These are phyloP conservation scores for Anoncus sp. DNA, from an alignment of 2,888 invertebrate species.

Conservation along the genomic window DNA sequence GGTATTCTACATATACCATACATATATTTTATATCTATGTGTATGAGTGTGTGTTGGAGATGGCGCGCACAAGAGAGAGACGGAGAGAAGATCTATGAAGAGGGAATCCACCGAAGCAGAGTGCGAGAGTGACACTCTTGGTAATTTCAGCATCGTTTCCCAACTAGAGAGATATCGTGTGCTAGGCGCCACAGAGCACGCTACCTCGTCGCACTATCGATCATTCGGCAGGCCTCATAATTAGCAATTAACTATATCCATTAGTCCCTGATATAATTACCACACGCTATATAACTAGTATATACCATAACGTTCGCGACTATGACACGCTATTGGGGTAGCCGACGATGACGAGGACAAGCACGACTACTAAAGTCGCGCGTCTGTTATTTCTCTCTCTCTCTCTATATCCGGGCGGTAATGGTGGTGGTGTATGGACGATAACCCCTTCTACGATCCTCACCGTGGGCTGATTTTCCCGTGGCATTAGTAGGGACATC, in stretches of 20 bases:
- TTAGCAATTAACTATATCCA: conserved; percentile 84
- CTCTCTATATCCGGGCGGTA: not conserved
- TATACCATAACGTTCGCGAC: conserved; percentile 42
- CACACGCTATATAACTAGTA: conserved; percentile 77
- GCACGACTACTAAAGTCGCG: conserved; percentile 57
- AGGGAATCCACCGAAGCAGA: conserved; percentile 48
- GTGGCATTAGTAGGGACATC: conserved; percentile 79
- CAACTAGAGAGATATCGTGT: conserved; percentile 67
- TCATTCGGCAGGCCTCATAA: conserved; percentile 83
- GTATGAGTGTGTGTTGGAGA: conserved; percentile 14
- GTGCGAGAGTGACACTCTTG: conserved; percentile 79
- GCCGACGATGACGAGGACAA: conserved; percentile 55
- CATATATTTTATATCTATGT: too few species aligned
- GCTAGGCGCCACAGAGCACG: conserved; percentile 59
- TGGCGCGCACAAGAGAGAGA: conserved; percentile 53
- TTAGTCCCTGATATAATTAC: conserved; percentile 83
- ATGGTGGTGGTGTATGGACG: conserved; percentile 33
- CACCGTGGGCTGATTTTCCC: conserved; percentile 67
- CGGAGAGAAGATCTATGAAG: conserved; percentile 55
- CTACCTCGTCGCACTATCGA: conserved; percentile 81
- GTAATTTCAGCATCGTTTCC: conserved; percentile 73
- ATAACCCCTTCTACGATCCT: conserved; percentile 40
- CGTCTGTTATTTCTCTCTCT: conserved; percentile 29
- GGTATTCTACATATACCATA: conserved; percentile 6
- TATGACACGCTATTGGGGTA: conserved; percentile 17